A percentile compares a stretch with the other conserved stretches of the same genome.
These are phyloP conservation scores for Eupleurogrammus muticus DNA, from an alignment of 2,797 vertebrate species.

Conservation along the genomic window DNA sequence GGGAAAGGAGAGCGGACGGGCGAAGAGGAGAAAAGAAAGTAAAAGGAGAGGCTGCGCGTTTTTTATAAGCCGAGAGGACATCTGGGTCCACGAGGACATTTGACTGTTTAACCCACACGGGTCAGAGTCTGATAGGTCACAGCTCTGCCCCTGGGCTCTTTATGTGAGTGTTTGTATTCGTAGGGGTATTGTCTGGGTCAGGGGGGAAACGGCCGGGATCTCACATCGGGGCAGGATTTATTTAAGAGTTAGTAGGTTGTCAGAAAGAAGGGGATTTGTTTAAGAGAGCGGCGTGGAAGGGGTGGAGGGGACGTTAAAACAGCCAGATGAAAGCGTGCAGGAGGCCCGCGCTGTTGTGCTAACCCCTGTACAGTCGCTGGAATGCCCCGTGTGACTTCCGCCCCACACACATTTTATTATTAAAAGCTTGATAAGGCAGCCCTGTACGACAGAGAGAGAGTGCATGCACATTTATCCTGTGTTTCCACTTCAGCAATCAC, in stretches of 20 bases:
- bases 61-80: slow-evolving; percentile 67
- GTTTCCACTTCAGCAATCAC: slow-evolving; percentile 5
- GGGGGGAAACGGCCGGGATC: slow-evolving; percentile 34
- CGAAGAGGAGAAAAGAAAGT: slow-evolving; percentile 45
- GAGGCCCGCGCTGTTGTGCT: slow-evolving; percentile 74
- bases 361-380: slow-evolving; percentile 57
- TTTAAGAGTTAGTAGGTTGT: slow-evolving; percentile 60
- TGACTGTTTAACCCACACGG: slow-evolving; percentile 67
- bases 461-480: not conserved
- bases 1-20: slow-evolving; percentile 54
- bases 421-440: slow-evolving; percentile 1
- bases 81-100: slow-evolving; percentile 60
- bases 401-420: slow-evolving; percentile 44
- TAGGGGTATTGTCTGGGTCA: slow-evolving; percentile 44
- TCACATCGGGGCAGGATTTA: slow-evolving; percentile 64
- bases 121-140: slow-evolving; percentile 66
- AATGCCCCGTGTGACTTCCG: slow-evolving; percentile 53
- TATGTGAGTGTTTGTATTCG: slow-evolving; percentile 19
- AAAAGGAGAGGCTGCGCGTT: slow-evolving; percentile 53
- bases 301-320: slow-evolving; percentile 64
- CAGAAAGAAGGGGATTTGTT: slow-evolving; percentile 70
- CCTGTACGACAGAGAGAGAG: slow-evolving; percentile 1
- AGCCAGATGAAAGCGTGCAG: slow-evolving; percentile 72
- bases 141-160: slow-evolving; percentile 32
- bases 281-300: slow-evolving; percentile 51